phyloP scores from a whole-genome alignment of 2,113 vertebrate species.

The Crotalus tigris region DNA sequence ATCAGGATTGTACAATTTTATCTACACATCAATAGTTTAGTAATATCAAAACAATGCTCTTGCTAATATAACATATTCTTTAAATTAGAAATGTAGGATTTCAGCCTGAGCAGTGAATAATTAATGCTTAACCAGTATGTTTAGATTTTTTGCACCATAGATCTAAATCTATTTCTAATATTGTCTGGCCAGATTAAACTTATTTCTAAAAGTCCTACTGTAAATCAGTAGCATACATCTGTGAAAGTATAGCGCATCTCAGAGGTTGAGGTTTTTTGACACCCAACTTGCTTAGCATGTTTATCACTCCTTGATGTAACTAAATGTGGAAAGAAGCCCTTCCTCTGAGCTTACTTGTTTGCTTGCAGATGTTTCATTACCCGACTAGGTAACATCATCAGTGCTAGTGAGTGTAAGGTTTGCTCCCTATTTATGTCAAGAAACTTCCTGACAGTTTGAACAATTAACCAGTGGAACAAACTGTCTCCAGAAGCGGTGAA shows the following conservation, averaged over 20 bases:
- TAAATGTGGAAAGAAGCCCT: not conserved
- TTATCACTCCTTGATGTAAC: not conserved
- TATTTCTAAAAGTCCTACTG: not conserved
- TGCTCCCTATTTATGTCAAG: not conserved
- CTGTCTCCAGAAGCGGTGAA: no score
- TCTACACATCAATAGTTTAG: not conserved
- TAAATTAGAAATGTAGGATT: not conserved
- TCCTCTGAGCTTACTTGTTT: not conserved
- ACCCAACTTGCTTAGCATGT: not conserved
- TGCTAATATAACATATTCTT: not conserved
- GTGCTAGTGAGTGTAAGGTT: not conserved
- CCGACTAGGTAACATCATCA: not conserved
- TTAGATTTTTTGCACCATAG: not conserved
- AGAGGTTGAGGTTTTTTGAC: not conserved
- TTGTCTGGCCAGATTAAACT: not conserved
- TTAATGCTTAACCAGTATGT: not conserved
- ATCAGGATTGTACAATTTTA: not conserved
- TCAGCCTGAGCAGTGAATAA: not conserved
- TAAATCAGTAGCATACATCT: not conserved
- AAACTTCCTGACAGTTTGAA: no score
- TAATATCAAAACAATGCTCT: not conserved
- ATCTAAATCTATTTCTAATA: not conserved
- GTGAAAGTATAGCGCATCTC: not conserved
- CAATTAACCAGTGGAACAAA: no score
- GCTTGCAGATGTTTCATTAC: not conserved